Conservation (phyloP, 2,888 invertebrate genomes). For the Omphaloscelis lunosa region DNA sequence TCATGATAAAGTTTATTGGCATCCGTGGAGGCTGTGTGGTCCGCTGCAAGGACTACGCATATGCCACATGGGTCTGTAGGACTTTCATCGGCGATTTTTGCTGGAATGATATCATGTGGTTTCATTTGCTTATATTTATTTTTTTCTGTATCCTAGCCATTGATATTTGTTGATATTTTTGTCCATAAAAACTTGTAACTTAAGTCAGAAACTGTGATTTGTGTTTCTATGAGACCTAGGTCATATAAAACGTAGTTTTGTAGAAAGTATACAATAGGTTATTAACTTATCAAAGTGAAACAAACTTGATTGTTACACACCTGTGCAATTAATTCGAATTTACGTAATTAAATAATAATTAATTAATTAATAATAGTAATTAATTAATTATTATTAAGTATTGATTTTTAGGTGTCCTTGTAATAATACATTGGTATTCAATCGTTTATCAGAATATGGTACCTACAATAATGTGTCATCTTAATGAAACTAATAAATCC, state of each 20-base stretch:
- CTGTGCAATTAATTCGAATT: constrained; percentile 16
- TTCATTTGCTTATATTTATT: constrained; percentile 13
- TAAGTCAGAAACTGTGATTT: neutral
- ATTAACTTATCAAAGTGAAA: constrained; percentile 25
- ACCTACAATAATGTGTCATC: neutral
- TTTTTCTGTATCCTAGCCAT: constrained; percentile 29
- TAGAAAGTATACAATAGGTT: constrained; percentile 35
- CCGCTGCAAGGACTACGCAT: constrained; percentile 90
- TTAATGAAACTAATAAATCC: constrained; percentile 12
- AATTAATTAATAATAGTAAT: too few species aligned
- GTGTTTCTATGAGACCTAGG: neutral
- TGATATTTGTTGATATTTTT: constrained; percentile 11
- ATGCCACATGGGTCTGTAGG: constrained; percentile 92
- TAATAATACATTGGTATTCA: neutral
- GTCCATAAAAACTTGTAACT: neutral
- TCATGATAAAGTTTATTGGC: constrained; percentile 90
- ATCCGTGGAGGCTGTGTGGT: constrained; percentile 89
- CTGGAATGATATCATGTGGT: constrained; percentile 63
- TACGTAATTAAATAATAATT: neutral
- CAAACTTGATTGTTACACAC: neutral
- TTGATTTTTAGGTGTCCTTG: neutral
- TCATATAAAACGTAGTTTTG: neutral
- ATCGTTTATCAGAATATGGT: neutral
- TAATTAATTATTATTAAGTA: too few species aligned
- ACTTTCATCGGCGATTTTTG: constrained; percentile 80